These are phyloP conservation scores for Drosophila falleni DNA, from an alignment of 2,888 invertebrate species.

Conservation along the genomic window DNA sequence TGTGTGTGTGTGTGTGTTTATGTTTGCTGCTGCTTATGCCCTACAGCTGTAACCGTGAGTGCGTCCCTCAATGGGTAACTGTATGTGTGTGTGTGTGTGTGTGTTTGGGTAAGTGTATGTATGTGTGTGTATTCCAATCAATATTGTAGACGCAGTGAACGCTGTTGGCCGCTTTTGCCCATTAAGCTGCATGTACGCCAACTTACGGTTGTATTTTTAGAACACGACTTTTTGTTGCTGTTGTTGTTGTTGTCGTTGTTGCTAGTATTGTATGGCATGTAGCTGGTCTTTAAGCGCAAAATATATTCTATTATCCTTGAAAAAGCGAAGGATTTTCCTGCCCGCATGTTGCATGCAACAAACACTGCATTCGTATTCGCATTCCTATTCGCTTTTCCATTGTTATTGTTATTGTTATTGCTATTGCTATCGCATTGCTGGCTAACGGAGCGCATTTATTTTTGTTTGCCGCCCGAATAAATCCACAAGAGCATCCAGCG, in stretches of 20 bases:
- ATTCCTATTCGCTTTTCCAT: conserved; percentile 39
- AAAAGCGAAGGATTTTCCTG: conserved; percentile 73
- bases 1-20: conserved; percentile 29
- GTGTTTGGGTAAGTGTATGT: conserved; percentile 25
- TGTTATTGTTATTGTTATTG: conserved; percentile 62
- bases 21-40: conserved; percentile 55
- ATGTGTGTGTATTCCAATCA: conserved; percentile 72
- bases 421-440: conserved; percentile 59
- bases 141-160: conserved; percentile 76
- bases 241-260: conserved; percentile 35
- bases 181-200: conserved; percentile 79
- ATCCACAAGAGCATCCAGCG: conserved; percentile 55
- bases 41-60: conserved; percentile 60
- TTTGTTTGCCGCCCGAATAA: conserved; percentile 67
- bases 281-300: conserved; percentile 73
- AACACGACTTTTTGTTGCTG: conserved; percentile 59
- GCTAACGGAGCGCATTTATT: conserved; percentile 65
- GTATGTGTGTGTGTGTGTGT: conserved; percentile 17
- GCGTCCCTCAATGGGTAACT: conserved; percentile 23
- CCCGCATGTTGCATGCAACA: conserved; percentile 31
- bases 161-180: conserved; percentile 78
- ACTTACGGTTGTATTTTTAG: conserved; percentile 79
- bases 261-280: conserved; percentile 58
- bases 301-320: conserved; percentile 79
- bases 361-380: conserved; percentile 42